These are phyloP conservation scores for Drosophila pseudotalamancana DNA, from an alignment of 2,888 invertebrate species.

Conservation along the genomic window DNA sequence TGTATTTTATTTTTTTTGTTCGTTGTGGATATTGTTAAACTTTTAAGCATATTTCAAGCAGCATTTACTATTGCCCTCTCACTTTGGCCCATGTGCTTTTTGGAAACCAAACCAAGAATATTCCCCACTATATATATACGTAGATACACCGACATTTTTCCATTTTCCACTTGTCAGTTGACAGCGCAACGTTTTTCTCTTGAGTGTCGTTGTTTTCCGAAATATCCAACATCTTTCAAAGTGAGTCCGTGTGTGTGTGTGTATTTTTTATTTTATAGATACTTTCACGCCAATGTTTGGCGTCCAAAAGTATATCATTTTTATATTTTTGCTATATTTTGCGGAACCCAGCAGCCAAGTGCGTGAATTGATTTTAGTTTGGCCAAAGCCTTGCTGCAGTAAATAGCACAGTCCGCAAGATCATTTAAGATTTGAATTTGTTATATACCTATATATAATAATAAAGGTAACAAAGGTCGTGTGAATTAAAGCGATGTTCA, in stretches of 20 bases:
- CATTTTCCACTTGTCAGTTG: conserved; percentile 48
- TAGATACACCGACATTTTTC: conserved; percentile 12
- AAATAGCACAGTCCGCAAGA: conserved; percentile 65
- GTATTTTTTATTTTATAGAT: conserved; percentile 37
- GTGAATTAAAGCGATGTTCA: neutral
- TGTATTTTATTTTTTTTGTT: conserved; percentile 79
- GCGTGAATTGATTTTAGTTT: conserved; percentile 72
- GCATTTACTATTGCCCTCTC: conserved; percentile 51
- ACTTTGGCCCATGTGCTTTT: conserved; percentile 44
- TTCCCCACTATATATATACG: conserved; percentile 5
- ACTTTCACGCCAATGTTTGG: conserved; percentile 48
- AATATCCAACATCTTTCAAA: conserved; percentile 4
- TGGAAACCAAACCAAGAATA: conserved; percentile 18
- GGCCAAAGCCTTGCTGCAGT: conserved; percentile 80
- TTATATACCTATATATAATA: neutral
- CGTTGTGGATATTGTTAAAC: conserved; percentile 56
- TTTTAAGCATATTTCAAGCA: conserved; percentile 45
- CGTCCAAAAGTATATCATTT: conserved; percentile 43
- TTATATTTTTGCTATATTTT: conserved; percentile 61
- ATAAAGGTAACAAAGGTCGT: conserved; percentile 38
- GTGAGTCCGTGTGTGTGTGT: conserved; percentile 7
- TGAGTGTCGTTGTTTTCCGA: conserved; percentile 38
- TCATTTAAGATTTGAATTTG: too few relatives aligned
- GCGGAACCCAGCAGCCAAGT: conserved; percentile 54
- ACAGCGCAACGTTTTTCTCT: conserved; percentile 43